These are phyloP conservation scores for Drosophila gunungcola DNA, from an alignment of 1,140 invertebrate species.

Conservation along the genomic window DNA sequence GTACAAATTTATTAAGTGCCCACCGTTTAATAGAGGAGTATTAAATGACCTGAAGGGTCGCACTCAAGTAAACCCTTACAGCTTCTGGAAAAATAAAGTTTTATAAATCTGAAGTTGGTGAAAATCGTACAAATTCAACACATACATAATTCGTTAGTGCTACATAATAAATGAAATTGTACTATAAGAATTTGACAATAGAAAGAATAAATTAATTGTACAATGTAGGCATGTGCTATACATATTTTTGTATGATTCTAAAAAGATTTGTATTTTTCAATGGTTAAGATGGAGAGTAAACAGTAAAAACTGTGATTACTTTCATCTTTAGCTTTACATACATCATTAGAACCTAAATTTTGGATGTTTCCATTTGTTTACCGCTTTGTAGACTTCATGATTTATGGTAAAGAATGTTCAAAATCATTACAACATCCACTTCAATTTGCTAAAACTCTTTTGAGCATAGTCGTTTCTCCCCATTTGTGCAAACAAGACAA, in stretches of 20 bases:
- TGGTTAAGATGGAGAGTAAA: too few species aligned
- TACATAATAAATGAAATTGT: neutral
- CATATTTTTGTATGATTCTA: too few species aligned
- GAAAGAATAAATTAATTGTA: neutral
- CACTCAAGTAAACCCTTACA: too few species aligned
- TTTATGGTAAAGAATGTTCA: neutral
- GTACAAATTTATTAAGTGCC: too few species aligned
- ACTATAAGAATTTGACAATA: constrained; percentile 1
- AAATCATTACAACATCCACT: neutral
- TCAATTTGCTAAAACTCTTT: too few species aligned
- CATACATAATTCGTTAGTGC: neutral
- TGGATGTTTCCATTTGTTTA: too few species aligned
- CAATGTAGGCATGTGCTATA: neutral
- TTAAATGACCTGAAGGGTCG: too few species aligned
- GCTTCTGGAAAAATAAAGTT: neutral
- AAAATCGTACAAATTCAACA: neutral
- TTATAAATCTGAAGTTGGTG: neutral
- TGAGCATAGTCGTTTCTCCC: neutral
- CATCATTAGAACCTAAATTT: too few species aligned
- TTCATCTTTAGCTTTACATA: too few species aligned
- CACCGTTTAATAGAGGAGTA: too few species aligned
- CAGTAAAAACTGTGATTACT: too few species aligned
- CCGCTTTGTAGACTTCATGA: neutral
- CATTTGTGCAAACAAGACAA: neutral
- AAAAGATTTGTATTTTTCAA: too few species aligned